phyloP scores from a whole-genome alignment of 1,140 invertebrate genomes.

The Marisa cornuarietis region DNA sequence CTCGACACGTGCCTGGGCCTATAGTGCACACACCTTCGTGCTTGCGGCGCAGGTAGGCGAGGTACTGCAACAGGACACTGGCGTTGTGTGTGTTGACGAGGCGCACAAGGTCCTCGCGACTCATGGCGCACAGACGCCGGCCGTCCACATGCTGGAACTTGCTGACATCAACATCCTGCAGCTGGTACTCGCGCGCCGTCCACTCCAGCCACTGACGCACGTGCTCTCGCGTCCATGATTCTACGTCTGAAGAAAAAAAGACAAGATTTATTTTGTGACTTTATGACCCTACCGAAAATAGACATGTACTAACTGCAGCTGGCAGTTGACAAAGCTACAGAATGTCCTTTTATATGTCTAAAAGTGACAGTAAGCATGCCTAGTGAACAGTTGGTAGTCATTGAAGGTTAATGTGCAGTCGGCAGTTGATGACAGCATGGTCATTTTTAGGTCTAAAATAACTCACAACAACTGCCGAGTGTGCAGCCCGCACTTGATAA shows the following conservation, averaged over 20 bases:
- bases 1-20: too few relatives aligned
- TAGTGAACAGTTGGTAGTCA: too few relatives aligned
- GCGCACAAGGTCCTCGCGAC: constrained; percentile 52
- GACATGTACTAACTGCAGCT: too few relatives aligned
- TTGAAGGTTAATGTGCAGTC: too few relatives aligned
- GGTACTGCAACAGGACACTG: constrained; percentile 53
- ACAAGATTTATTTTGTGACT: neutral
- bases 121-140: constrained; percentile 70
- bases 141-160: constrained; percentile 72
- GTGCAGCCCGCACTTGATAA: too few relatives aligned
- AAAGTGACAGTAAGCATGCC: too few relatives aligned
- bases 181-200: constrained; percentile 72
- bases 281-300: too few relatives aligned
- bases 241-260: constrained; percentile 69
- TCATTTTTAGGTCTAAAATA: too few relatives aligned
- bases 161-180: constrained; percentile 68
- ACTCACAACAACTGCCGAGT: too few relatives aligned
- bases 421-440: too few relatives aligned
- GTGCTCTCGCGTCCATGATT: constrained; percentile 72
- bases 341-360: too few relatives aligned
- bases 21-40: constrained; percentile 45
- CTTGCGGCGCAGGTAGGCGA: constrained; percentile 51
- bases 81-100: constrained; percentile 53
- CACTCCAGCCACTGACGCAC: constrained; percentile 75
- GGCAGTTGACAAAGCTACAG: too few relatives aligned